Conservation (phyloP, 2,797 vertebrate species). For the Siniperca scherzeri region DNA sequence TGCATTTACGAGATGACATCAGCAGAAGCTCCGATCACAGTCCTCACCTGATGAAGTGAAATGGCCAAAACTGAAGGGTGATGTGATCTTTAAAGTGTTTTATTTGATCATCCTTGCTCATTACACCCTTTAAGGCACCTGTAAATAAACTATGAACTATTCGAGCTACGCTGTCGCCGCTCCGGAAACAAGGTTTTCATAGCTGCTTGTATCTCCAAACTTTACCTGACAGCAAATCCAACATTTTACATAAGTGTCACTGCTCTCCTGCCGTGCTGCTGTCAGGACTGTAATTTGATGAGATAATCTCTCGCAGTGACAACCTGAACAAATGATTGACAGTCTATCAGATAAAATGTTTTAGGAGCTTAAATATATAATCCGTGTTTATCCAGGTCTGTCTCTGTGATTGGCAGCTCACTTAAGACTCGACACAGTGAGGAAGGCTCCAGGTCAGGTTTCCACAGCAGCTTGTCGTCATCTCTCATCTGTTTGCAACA, state of each 20-base stretch:
- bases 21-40: no score
- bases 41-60: no score
- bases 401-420: conserved; percentile 23
- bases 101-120: no score
- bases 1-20: no score
- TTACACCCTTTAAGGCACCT: no score
- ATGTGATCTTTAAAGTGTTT: no score
- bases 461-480: background rate
- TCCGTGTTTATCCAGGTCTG: conserved; percentile 38
- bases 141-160: no score
- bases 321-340: conserved; percentile 25
- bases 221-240: background rate
- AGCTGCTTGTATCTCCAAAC: background rate
- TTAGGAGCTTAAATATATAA: conserved; percentile 36
- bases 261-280: background rate
- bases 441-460: background rate
- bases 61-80: no score
- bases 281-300: background rate
- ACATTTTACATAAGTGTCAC: background rate
- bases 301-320: conserved; percentile 25
- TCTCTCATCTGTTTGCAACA: background rate
- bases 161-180: no score
- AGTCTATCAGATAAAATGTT: conserved; percentile 50
- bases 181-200: no score
- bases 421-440: background rate